These are phyloP conservation scores for Panthera uncia DNA, from an alignment of 2,113 vertebrate species.

Conservation along the genomic window DNA sequence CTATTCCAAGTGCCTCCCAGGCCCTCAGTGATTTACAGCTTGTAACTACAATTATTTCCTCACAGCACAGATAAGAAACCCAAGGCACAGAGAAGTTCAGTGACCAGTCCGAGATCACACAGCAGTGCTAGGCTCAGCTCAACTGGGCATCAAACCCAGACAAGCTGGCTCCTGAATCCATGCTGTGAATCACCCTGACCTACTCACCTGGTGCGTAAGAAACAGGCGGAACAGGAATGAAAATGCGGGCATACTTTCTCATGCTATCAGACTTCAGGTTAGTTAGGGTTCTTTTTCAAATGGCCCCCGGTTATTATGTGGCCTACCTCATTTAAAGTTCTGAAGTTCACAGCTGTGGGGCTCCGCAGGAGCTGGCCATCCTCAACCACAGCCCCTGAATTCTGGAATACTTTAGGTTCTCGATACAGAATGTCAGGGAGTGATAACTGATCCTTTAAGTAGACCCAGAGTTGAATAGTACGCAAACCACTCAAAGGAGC, in stretches of 20 bases:
- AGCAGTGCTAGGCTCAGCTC: accelerated
- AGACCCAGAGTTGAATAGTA: background rate
- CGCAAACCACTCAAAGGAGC: background rate
- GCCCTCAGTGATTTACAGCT: background rate
- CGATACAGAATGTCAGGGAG: background rate
- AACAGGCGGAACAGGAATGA: background rate
- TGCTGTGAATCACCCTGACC: background rate
- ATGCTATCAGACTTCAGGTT: background rate
- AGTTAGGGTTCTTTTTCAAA: background rate
- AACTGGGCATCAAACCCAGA: background rate
- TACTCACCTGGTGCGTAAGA: background rate
- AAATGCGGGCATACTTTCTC: background rate
- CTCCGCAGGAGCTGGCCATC: background rate
- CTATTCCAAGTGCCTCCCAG: background rate
- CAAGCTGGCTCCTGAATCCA: accelerated
- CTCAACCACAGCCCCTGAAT: background rate
- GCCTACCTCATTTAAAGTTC: background rate
- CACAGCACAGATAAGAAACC: background rate
- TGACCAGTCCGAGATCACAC: background rate
- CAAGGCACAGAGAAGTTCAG: background rate
- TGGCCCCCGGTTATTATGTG: background rate
- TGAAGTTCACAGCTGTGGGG: background rate
- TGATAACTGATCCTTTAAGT: background rate
- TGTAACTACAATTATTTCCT: background rate
- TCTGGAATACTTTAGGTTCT: background rate